Conservation (phyloP, 2,888 invertebrate genomes). For the Apodemia hepburni region DNA sequence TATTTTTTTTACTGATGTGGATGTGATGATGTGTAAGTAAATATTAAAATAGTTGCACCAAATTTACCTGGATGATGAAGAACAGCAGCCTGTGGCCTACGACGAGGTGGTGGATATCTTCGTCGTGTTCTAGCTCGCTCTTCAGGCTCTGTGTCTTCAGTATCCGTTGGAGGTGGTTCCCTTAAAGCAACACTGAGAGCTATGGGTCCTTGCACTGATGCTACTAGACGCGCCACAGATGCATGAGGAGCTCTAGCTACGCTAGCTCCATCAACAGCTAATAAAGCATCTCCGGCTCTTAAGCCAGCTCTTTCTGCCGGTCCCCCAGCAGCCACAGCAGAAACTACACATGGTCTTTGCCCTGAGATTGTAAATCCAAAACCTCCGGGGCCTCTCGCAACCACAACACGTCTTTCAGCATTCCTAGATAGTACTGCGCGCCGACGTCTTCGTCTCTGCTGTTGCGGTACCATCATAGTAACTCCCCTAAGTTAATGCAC, state of each 20-base stretch:
- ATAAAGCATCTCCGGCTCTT: slow-evolving; percentile 94
- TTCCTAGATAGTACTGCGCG: slow-evolving; percentile 58
- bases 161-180: slow-evolving; percentile 68
- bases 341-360: slow-evolving; percentile 96
- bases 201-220: slow-evolving; percentile 90
- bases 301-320: slow-evolving; percentile 95
- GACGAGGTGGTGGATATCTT: slow-evolving; percentile 63
- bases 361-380: slow-evolving; percentile 99
- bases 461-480: slow-evolving; percentile 68
- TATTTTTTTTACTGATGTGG: too few species aligned
- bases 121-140: slow-evolving; percentile 62
- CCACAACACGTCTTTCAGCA: slow-evolving; percentile 90
- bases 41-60: too few species aligned
- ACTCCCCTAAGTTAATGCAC: slow-evolving; percentile 31
- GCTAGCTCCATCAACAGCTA: slow-evolving; percentile 94
- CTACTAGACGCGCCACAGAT: slow-evolving; percentile 94
- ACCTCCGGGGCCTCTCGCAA: slow-evolving; percentile 91
- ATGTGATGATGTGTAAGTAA: too few species aligned
- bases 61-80: slow-evolving; percentile 57
- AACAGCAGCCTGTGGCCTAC: slow-evolving; percentile 57
- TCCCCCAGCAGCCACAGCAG: slow-evolving; percentile 91
- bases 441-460: slow-evolving; percentile 67
- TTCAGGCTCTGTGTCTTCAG: slow-evolving; percentile 71
- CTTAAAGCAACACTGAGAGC: slow-evolving; percentile 89
- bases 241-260: slow-evolving; percentile 96